A percentile compares a stretch with the other conserved stretches of the same genome.
These are phyloP conservation scores for Thelaira solivaga DNA, from an alignment of 2,888 invertebrate species.

Conservation along the genomic window DNA sequence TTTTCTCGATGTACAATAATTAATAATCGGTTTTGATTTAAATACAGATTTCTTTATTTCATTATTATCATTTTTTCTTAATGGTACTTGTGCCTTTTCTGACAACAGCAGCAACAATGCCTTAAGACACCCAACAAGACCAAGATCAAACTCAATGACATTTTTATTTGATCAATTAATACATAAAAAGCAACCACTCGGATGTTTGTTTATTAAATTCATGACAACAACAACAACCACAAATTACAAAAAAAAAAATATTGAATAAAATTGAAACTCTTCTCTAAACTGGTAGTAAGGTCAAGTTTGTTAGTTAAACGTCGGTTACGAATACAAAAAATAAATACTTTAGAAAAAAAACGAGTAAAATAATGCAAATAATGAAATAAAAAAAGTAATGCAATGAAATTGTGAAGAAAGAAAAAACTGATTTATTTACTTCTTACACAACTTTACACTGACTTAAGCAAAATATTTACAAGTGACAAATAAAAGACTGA, in stretches of 20 bases:
- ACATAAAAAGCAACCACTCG: not conserved
- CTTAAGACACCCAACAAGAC: constrained; percentile 42
- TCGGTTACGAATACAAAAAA: constrained; percentile 4
- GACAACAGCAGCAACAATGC: not conserved
- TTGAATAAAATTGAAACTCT: constrained; percentile 25
- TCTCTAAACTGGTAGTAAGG: constrained; percentile 47
- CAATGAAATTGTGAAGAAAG: not conserved
- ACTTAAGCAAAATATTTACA: constrained; percentile 24
- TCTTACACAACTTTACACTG: constrained; percentile 2
- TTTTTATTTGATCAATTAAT: constrained; percentile 63
- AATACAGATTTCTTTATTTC: not conserved
- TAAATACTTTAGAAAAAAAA: not conserved
- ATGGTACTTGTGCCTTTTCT: not conserved
- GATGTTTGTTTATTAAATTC: constrained; percentile 21
- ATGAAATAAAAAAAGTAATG: not conserved
- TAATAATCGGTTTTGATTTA: constrained; percentile 43
- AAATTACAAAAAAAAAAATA: too few species aligned
- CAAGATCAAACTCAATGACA: constrained; percentile 54
- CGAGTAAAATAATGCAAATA: constrained; percentile 3
- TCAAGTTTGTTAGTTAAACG: constrained; percentile 59
- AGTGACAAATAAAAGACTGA: not conserved
- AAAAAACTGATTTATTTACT: constrained; percentile 46
- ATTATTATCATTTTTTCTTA: not conserved
- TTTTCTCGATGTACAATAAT: not conserved
- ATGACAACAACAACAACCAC: not conserved